phyloP scores from a whole-genome alignment of 2,888 invertebrate genomes.

The Eristalis tenax region DNA sequence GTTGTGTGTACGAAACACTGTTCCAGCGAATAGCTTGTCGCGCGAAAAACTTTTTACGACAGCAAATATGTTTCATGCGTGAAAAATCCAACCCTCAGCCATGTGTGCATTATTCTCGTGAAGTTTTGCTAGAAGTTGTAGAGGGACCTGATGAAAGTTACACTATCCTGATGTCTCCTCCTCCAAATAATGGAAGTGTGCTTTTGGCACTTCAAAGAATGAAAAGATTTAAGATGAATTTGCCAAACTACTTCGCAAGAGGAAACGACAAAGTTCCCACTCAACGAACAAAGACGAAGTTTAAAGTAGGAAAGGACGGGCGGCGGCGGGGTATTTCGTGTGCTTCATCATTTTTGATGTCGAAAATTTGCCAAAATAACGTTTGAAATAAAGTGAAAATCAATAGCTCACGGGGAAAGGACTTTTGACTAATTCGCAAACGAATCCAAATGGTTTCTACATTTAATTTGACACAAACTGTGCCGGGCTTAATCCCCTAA shows the following conservation, averaged over 20 bases:
- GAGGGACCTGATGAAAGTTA: slow-evolving; percentile 38
- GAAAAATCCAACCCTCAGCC: not conserved
- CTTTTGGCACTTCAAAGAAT: slow-evolving; percentile 18
- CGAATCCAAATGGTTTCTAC: not conserved
- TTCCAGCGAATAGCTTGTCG: slow-evolving; percentile 44
- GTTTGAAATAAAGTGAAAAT: no score
- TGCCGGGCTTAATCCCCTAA: not conserved
- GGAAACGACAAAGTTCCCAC: not conserved
- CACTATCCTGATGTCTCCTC: not conserved
- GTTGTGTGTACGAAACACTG: slow-evolving; percentile 3
- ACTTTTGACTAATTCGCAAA: no score
- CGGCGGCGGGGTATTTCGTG: not conserved
- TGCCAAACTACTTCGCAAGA: not conserved
- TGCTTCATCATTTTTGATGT: not conserved
- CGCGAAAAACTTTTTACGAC: slow-evolving; percentile 33
- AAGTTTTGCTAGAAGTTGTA: slow-evolving; percentile 39
- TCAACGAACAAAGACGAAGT: not conserved
- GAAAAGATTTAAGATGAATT: slow-evolving; percentile 14
- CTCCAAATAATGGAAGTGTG: not conserved
- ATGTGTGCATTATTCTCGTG: slow-evolving; percentile 7
- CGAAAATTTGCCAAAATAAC: not conserved
- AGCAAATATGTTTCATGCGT: slow-evolving; percentile 31
- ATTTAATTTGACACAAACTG: not conserved
- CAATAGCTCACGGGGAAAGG: no score
- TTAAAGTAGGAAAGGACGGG: not conserved